A percentile compares a stretch with the other conserved stretches of the same genome.
phyloP scores from a whole-genome alignment of 2,888 invertebrate species.

The Macropis europaea region DNA sequence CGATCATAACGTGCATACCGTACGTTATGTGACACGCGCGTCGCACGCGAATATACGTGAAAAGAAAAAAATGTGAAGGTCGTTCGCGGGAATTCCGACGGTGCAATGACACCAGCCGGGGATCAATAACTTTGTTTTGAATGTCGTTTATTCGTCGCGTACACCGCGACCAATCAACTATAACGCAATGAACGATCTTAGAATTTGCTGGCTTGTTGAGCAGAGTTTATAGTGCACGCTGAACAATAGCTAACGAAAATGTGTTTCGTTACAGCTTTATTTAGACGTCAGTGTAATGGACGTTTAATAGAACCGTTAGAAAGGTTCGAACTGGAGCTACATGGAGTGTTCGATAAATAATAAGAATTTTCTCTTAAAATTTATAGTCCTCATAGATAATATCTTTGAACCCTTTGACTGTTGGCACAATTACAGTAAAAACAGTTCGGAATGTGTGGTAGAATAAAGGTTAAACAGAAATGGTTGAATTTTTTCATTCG shows the following conservation, averaged over 20 bases:
- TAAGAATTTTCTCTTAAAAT: too few relatives aligned
- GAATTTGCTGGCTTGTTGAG: not conserved
- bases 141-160: constrained; percentile 19
- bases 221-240: not conserved
- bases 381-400: too few relatives aligned
- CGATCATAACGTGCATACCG: constrained; percentile 45
- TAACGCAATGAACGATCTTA: constrained; percentile 10
- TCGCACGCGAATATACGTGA: constrained; percentile 48
- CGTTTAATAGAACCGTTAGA: not conserved
- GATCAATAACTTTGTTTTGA: constrained; percentile 57
- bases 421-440: too few relatives aligned
- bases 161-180: constrained; percentile 10
- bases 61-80: constrained; percentile 55
- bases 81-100: constrained; percentile 59
- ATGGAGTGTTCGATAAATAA: too few relatives aligned
- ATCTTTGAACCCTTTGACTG: too few relatives aligned
- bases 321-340: not conserved
- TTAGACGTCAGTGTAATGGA: not conserved
- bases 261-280: not conserved
- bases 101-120: constrained; percentile 57
- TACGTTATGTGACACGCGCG: constrained; percentile 48
- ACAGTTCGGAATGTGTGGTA: too few relatives aligned
- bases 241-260: not conserved
- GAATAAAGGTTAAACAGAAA: too few relatives aligned
- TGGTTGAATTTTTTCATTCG: too few relatives aligned